These are phyloP conservation scores for Zhuqinia jingwanae DNA, from an alignment of 2,888 invertebrate species.

Conservation along the genomic window DNA sequence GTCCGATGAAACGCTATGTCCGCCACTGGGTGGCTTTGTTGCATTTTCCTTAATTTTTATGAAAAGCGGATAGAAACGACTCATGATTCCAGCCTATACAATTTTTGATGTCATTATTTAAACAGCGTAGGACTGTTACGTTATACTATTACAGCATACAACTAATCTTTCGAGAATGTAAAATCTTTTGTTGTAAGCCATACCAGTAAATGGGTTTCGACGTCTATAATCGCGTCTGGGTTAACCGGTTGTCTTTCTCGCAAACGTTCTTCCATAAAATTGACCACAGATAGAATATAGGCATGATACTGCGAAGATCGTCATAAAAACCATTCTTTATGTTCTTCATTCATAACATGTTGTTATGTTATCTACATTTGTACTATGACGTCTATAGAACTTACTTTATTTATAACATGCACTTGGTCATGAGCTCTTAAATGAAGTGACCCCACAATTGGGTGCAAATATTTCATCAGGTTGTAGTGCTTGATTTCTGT, in stretches of 20 bases:
- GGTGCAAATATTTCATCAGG: constrained; percentile 4
- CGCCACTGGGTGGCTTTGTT: not conserved
- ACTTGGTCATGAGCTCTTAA: not conserved
- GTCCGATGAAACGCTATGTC: constrained; percentile 29
- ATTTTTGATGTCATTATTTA: not conserved
- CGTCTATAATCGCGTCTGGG: constrained; percentile 51
- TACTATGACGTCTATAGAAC: not conserved
- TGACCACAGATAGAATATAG: constrained; percentile 48
- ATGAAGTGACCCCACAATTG: constrained; percentile 2
- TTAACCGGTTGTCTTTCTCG: constrained; percentile 14
- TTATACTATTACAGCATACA: too few relatives aligned
- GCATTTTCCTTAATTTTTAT: constrained; percentile 70
- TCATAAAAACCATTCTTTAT: not conserved
- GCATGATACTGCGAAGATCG: constrained; percentile 61
- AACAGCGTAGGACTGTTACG: not conserved
- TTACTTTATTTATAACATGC: constrained; percentile 21
- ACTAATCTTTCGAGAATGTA: too few relatives aligned
- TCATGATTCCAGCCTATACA: constrained; percentile 45
- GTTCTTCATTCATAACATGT: not conserved
- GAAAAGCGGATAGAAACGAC: constrained; percentile 70
- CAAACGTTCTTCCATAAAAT: constrained; percentile 38
- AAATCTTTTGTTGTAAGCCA: not conserved
- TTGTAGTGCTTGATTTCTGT: constrained; percentile 36
- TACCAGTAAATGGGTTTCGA: constrained; percentile 63
- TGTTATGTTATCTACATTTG: too few relatives aligned